Percentiles rank a stretch among this genome's conserved stretches.
Evolutionary conservation across 2,113 vertebrate species (phyloP).

Genomic region (Carassius auratus): DNA sequence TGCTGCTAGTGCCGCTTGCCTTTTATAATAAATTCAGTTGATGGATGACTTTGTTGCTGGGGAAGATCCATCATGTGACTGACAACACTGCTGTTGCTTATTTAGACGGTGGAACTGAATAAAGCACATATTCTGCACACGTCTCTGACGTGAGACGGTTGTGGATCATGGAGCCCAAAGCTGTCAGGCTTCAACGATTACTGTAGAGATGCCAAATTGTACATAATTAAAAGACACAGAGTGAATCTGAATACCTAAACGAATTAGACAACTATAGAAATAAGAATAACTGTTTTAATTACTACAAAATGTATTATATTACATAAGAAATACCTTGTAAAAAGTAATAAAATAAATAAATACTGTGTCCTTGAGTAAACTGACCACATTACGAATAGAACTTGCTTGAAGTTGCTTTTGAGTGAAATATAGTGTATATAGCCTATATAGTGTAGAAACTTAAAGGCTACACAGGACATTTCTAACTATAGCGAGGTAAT

Average conservation of each 20-base stretch:
- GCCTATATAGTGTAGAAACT: no score
- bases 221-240: constrained; percentile 17
- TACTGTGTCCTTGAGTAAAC: no score
- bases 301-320: not conserved
- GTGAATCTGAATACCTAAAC: not conserved
- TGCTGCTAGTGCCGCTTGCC: not conserved
- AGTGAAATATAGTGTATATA: no score
- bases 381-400: no score
- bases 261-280: constrained; percentile 1
- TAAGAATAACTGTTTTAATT: not conserved
- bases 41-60: constrained; percentile 29
- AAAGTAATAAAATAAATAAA: not conserved
- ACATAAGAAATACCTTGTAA: not conserved
- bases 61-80: constrained; percentile 12
- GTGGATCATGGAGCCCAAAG: constrained; percentile 21
- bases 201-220: not conserved
- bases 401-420: no score
- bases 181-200: constrained; percentile 9
- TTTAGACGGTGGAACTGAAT: not conserved
- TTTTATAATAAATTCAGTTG: constrained; percentile 13
- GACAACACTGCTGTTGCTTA: constrained; percentile 26
- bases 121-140: not conserved
- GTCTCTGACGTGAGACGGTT: not conserved
- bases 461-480: no score
- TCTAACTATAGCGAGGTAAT: no score